Evolutionary conservation across 2,113 vertebrate species (phyloP), one percentile per base, ranked within the genome.

Genomic region (Pipa parva): DNA sequence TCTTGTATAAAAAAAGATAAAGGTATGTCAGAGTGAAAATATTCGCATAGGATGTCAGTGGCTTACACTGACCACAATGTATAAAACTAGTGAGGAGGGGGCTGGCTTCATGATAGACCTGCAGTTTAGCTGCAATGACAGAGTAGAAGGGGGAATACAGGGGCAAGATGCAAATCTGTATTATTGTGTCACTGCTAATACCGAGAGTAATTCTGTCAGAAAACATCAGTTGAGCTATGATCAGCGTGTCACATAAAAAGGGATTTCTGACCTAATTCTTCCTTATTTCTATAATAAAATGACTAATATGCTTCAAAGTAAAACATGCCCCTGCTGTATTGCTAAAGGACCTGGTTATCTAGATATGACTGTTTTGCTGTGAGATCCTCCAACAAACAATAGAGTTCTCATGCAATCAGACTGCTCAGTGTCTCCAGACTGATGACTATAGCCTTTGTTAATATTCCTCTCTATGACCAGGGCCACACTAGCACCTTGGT

Each of bases 21-120:
- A n/a, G n/a, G 25, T 56, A 48, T 59, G 62, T 78, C 63, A 73
- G 71, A 78, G 69, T 42, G 61, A 80, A 71, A 76, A 75, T 59
- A 3, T 65, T 63, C 65, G 49, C 62, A 57, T 58, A 57, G 74
- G 51, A 25, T 73, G 51, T 71, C 59, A 72, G 46, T 66, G 67
- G 50, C 65, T 64, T n/a, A 61, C 72, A 33, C 62, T 71, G 66
- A 54, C 59, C 0, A 1, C 71, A 71, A 50, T 48, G 65, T 57
- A 63, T 6, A 31, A 76, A 76, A 65, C 57, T 58, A 58, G 74
- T 66, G 21, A 74, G 71, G 18, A 51, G 72, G 67, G 69, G 63
- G 45, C 61, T 49, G 45, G 31, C 52, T 42, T 45, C 57, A 61
- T 76, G 78, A 76, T 59, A 73, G 74, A 24, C 15, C 69, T 33